Conservation (phyloP, 1,140 invertebrate genomes). For the Pogonus chalceus region DNA sequence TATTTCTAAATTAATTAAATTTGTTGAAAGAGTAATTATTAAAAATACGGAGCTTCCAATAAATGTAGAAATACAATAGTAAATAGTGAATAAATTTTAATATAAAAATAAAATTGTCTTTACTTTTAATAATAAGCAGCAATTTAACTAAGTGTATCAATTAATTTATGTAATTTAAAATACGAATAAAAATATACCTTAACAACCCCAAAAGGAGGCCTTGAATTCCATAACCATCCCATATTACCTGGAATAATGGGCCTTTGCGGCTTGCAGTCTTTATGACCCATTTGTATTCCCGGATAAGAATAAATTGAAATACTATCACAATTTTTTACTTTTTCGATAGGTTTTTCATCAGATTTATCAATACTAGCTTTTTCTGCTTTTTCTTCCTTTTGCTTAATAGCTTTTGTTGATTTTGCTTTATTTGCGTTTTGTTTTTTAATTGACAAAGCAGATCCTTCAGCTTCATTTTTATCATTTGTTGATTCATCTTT, state of each 20-base stretch:
- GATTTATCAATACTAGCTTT: not conserved
- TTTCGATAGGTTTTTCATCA: not conserved
- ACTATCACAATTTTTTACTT: not conserved
- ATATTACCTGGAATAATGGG: slow-evolving; percentile 41
- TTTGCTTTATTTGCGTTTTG: slow-evolving; percentile 5
- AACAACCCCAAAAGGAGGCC: slow-evolving; percentile 17
- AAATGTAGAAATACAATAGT: too few species aligned
- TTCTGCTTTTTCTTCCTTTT: not conserved
- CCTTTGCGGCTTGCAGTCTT: slow-evolving; percentile 34
- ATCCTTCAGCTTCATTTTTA: too few species aligned
- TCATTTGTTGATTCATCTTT: too few species aligned
- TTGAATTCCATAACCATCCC: slow-evolving; percentile 48
- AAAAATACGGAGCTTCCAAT: too few species aligned
- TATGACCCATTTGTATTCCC: slow-evolving; percentile 41
- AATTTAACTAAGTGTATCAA: too few species aligned
- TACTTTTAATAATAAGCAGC: too few species aligned
- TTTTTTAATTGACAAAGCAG: too few species aligned
- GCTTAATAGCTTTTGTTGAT: not conserved
- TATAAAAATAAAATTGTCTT: too few species aligned
- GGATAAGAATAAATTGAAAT: slow-evolving; percentile 30
- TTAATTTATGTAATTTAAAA: too few species aligned
- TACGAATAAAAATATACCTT: slow-evolving; percentile 20
- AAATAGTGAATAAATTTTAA: too few species aligned
- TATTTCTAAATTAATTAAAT: too few species aligned
- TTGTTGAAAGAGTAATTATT: too few species aligned